Base-by-base conservation (phyloP, 2,888 invertebrate genomes). In the Schrankia costaestrigalis region DNA sequence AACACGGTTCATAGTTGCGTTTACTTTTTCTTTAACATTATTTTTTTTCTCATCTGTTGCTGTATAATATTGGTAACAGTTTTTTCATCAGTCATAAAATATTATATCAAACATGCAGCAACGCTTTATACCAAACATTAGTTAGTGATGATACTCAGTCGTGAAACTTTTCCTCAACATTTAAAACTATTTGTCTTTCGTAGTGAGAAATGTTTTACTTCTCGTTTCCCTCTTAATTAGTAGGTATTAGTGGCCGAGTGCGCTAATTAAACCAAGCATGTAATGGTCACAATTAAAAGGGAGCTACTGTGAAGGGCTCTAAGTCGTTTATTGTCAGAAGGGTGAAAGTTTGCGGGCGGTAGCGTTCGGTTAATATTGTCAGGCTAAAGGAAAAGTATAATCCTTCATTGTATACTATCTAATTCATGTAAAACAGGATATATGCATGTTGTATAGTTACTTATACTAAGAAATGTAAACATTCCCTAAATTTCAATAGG, bases 261-360 rank as follows among this genome's bases (percentile, higher is more conserved):
- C 41, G 54, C 44, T 58, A 68, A 64, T 65, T 58, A 67, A 50
- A 48, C 54, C 45, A 46, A 54, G 52, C 55, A 48, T 55, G 48
- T 61, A 67, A 69, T 59, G 52, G 54, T 56, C 55, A 56, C 61
- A 56, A 64, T 64, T 66, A 59, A 64, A 66, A 62, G 36, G 41
- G 33, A 50, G 38, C 44, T 41, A 39, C 44, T 44, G 28, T 40
- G 41, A 40, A 47, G 35, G 42, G 29, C 31, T 31, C 35, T 44
- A 45, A 56, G 53, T 52, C 57, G 37, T 57, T 63, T 55, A 55
- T 48, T 43, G 46, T 51, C 19, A 27, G 22, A 43, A 41, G 39
- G 47, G 53, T 45, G 27, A 28, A 41, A 38, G 19, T 44, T 47
- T 41, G 40, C 29, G 31, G 40, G 40, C 29, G 31, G 35, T 5